Evolutionary conservation across 2,113 vertebrate genomes (phyloP), one percentile per base, ranked within the genome.

Genomic region (Petromus typicus): DNA sequence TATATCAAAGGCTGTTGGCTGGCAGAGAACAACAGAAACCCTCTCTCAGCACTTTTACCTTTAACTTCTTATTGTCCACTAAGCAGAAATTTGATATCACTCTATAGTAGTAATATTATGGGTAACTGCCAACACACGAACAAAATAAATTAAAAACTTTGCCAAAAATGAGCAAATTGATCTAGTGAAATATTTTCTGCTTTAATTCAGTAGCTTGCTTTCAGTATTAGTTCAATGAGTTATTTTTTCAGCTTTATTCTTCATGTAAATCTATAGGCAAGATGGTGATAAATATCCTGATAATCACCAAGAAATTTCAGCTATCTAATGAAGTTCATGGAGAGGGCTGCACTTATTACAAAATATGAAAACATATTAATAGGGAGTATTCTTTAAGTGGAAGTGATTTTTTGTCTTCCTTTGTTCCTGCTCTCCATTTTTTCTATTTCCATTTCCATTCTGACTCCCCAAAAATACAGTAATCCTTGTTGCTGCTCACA

Each of bases 11-110:
- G 51, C 13, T 11, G 2, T 23, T 43, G 67, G 16, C 40, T 91
- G 67, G 22, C 40, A 95, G 64, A 89, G 18, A 75, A 83, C 2
- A 56, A 69, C n/a, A 92, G 25, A 91, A 95, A 90, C 20, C 12
- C 2, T 34, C 12, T 57, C 32, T 95, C 73, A 95, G 82, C 51
- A 96, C 22, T 93, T 97, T 93, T 89, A 79, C 64, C 30, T 63
- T 93, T 96, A 93, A 89, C 56, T 59, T 1, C 0, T 73, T 78
- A 81, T 30, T 89, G 7, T 25, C 43, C 6, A 73, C 79, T 81
- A 93, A 85, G 48, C 51, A 59, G 37, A n/a, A 37, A 16, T 22
- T 91, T 40, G 27, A 43, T 71, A 85, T 54, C 54, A 23, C 12
- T 90, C 92, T 57, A 23, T 16, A 92, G 25, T 20, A 37, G 51